phyloP scores from a whole-genome alignment of 2,888 invertebrate species.

The Ferrisia virgata region DNA sequence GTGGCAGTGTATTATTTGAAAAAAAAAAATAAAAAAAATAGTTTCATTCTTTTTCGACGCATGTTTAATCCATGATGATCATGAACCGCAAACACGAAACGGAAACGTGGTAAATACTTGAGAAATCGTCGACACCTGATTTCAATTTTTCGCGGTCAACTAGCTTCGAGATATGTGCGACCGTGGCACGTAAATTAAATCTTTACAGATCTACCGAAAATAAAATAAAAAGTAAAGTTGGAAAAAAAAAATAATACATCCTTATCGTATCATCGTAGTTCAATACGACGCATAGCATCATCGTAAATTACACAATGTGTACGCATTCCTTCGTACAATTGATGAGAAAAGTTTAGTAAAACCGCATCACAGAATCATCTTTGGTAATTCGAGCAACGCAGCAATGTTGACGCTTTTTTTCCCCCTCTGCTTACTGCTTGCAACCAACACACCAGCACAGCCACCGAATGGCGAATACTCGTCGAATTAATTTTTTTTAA shows the following conservation, averaged over 20 bases:
- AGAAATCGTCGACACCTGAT: slow-evolving; percentile 9
- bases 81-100: background rate
- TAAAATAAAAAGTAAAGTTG: background rate
- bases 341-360: background rate
- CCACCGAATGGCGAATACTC: background rate
- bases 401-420: background rate
- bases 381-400: background rate
- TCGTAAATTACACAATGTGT: background rate
- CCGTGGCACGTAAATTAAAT: background rate
- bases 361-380: background rate
- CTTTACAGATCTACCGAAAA: background rate
- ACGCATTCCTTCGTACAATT: background rate
- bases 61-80: background rate
- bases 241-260: background rate
- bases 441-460: background rate
- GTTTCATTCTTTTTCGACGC: background rate
- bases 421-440: background rate
- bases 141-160: slow-evolving; percentile 14
- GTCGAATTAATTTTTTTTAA: background rate
- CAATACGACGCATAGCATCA: background rate
- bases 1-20: background rate
- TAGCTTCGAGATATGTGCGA: background rate
- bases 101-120: slow-evolving; percentile 10
- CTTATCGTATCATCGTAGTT: background rate
- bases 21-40: too few species aligned